phyloP scores from a whole-genome alignment of 2,797 vertebrate species.

The Tarsius wallacei region DNA sequence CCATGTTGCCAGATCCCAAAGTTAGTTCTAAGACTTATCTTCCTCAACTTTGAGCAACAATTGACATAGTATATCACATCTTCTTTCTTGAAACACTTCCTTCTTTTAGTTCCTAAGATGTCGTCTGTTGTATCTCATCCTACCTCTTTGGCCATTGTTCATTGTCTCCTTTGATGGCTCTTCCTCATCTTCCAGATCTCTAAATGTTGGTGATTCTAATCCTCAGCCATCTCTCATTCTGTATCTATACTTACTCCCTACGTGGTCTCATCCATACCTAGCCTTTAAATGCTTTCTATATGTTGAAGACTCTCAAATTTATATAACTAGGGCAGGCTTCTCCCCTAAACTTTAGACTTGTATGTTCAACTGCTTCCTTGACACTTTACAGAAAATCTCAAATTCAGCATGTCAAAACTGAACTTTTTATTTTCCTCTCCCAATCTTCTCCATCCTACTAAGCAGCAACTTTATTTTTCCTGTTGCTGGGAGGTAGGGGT shows the following conservation, averaged over 20 bases:
- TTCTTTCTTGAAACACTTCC: neutral
- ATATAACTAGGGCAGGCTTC: neutral
- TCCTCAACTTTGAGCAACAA: neutral
- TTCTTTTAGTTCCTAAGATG: neutral
- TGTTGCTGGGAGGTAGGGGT: neutral
- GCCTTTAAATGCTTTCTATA: neutral
- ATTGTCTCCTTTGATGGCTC: neutral
- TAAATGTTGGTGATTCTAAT: neutral
- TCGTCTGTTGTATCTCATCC: neutral
- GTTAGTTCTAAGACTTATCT: neutral
- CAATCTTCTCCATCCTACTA: neutral
- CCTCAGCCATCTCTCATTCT: neutral
- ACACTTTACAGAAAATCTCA: neutral
- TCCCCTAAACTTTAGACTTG: neutral
- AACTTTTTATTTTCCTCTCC: neutral
- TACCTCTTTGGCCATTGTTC: neutral
- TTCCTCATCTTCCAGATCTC: neutral
- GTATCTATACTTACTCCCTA: neutral
- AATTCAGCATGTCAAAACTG: neutral
- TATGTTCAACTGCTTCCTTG: neutral
- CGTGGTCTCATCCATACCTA: neutral
- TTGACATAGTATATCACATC: neutral
- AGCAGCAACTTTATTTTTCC: constrained; percentile 12
- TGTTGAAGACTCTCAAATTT: neutral
- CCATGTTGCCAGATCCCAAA: neutral